These are phyloP conservation scores for Agrenia bidenticulata DNA, from an alignment of 2,888 invertebrate genomes.

Conservation along the genomic window DNA sequence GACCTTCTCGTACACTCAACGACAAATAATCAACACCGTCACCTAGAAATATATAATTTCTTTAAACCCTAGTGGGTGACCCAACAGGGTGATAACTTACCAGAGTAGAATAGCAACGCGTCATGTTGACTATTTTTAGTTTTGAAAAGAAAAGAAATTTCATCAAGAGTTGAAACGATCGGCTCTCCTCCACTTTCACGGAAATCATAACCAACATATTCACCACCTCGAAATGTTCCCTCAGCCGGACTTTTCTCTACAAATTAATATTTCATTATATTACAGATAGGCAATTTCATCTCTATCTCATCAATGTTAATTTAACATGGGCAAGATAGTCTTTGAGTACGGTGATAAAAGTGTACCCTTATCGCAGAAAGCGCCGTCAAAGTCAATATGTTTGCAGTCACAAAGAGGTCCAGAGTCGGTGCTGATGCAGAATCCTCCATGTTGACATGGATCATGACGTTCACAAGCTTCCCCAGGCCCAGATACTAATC, in stretches of 20 bases:
- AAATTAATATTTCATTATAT: slow-evolving; percentile 54
- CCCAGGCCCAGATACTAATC: slow-evolving; percentile 44
- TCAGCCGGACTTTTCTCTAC: slow-evolving; percentile 90
- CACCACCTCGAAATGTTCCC: slow-evolving; percentile 87
- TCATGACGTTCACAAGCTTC: slow-evolving; percentile 51
- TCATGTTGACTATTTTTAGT: slow-evolving; percentile 76
- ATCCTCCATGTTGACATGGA: slow-evolving; percentile 91
- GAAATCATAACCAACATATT: slow-evolving; percentile 88
- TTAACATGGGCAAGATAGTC: not conserved
- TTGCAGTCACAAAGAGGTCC: slow-evolving; percentile 95
- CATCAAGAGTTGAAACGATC: slow-evolving; percentile 85
- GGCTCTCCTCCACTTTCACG: slow-evolving; percentile 82
- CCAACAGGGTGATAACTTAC: slow-evolving; percentile 60
- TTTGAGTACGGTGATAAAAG: not conserved
- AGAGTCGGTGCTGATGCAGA: slow-evolving; percentile 92
- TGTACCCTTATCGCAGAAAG: slow-evolving; percentile 90
- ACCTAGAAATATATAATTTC: slow-evolving; percentile 60
- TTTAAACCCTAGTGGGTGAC: no score
- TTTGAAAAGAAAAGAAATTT: slow-evolving; percentile 87
- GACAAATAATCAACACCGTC: slow-evolving; percentile 85
- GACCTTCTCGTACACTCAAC: slow-evolving; percentile 84
- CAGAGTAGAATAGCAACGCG: slow-evolving; percentile 89
- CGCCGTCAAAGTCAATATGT: slow-evolving; percentile 88
- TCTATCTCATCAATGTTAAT: no score
- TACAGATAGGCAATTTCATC: no score